Evolutionary conservation across 1,140 invertebrate species (phyloP).

Genomic region (Trigoniulus corallinus): DNA sequence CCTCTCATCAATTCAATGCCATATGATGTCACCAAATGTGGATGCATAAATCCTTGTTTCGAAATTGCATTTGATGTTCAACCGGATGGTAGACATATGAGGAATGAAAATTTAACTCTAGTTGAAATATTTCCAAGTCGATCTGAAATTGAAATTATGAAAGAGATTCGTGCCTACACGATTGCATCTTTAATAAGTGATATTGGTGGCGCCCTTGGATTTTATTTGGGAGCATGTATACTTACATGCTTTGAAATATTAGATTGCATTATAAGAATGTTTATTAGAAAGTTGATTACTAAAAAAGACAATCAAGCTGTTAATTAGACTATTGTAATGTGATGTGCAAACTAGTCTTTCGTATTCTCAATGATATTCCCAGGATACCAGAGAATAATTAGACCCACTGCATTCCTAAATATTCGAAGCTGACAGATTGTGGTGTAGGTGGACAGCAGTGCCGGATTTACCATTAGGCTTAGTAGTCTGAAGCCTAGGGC

Average conservation of each 20-base stretch:
- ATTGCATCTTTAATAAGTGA: not conserved
- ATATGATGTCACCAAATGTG: not conserved
- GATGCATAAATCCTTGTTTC: not conserved
- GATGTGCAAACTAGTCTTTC: no score
- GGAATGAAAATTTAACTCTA: not conserved
- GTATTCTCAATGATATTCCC: no score
- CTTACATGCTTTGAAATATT: not conserved
- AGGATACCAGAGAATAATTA: no score
- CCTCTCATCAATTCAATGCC: not conserved
- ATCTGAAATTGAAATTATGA: not conserved
- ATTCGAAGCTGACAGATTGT: no score
- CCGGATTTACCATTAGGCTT: no score
- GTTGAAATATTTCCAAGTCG: not conserved
- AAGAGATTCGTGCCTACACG: not conserved
- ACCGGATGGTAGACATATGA: not conserved
- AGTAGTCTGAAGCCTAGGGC: no score
- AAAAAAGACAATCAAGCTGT: no score
- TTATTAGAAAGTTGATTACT: no score
- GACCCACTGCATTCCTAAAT: no score
- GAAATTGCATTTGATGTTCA: not conserved
- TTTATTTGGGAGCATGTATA: not conserved
- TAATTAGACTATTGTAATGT: no score
- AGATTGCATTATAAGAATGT: no score
- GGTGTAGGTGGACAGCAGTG: no score
- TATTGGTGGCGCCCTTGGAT: not conserved